A percentile compares a stretch with the other conserved stretches of the same genome.
phyloP scores from a whole-genome alignment of 2,888 invertebrate species.

The Tachina lurida region DNA sequence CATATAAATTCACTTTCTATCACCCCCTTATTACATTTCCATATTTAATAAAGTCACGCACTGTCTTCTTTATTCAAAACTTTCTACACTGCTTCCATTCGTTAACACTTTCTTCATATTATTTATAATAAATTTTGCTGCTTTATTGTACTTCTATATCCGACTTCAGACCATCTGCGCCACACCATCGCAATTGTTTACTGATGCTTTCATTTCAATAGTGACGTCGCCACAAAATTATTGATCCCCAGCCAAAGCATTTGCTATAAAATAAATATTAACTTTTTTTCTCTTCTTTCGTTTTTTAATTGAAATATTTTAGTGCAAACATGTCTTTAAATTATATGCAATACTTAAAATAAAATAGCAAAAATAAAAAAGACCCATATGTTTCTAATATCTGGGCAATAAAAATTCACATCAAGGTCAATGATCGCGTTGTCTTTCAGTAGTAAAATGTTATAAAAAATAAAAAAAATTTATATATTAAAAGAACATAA shows the following conservation, averaged over 20 bases:
- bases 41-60: neutral
- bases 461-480: slow-evolving; percentile 7
- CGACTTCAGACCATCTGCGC: neutral
- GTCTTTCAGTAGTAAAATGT: slow-evolving; percentile 29
- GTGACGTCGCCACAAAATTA: slow-evolving; percentile 29
- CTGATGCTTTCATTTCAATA: slow-evolving; percentile 30
- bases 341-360: slow-evolving; percentile 33
- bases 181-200: neutral
- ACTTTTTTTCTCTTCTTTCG: neutral
- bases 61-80: neutral
- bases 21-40: neutral
- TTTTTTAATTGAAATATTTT: neutral
- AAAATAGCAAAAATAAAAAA: slow-evolving; percentile 34
- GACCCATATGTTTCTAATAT: slow-evolving; percentile 32
- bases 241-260: slow-evolving; percentile 28
- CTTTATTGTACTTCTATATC: neutral
- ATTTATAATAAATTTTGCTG: neutral
- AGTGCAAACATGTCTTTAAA: slow-evolving; percentile 4
- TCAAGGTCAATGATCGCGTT: slow-evolving; percentile 68
- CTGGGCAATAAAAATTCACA: slow-evolving; percentile 38
- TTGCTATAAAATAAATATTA: slow-evolving; percentile 21
- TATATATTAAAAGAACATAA: slow-evolving; percentile 39
- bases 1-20: too few species aligned
- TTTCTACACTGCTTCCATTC: neutral
- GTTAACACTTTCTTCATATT: neutral